Percentiles rank a stretch among this genome's conserved stretches.
phyloP scores from a whole-genome alignment of 2,888 invertebrate species.

The Orthonychiurus folsomi region DNA sequence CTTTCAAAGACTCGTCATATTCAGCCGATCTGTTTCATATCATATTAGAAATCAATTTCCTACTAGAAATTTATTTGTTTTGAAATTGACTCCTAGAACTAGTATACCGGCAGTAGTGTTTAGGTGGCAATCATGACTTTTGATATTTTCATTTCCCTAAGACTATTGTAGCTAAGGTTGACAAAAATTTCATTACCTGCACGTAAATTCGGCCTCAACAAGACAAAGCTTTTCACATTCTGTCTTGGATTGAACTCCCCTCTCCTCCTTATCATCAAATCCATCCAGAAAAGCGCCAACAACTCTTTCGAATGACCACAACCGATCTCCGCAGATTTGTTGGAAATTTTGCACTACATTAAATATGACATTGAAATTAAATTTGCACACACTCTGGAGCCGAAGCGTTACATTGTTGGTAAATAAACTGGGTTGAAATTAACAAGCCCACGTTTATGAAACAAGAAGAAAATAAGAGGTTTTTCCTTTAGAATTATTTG shows the following conservation, averaged over 20 bases:
- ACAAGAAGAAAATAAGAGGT: neutral
- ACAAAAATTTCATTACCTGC: slow-evolving; percentile 43
- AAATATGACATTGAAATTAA: neutral
- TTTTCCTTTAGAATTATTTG: neutral
- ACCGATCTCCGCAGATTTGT: slow-evolving; percentile 45
- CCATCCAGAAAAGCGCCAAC: slow-evolving; percentile 46
- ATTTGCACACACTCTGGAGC: no score
- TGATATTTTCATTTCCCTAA: neutral
- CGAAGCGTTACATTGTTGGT: no score
- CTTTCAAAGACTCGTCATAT: slow-evolving; percentile 46
- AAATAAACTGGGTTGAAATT: neutral
- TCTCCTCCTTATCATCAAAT: slow-evolving; percentile 45
- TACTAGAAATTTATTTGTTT: no score
- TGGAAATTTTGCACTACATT: slow-evolving; percentile 44
- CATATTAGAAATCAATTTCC: neutral
- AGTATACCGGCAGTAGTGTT: no score
- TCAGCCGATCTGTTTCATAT: slow-evolving; percentile 46
- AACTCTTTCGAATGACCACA: slow-evolving; percentile 50
- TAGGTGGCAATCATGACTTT: no score
- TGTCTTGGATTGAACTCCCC: slow-evolving; percentile 44
- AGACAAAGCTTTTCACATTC: slow-evolving; percentile 49
- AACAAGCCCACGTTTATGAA: neutral
- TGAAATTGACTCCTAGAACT: no score
- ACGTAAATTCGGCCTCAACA: slow-evolving; percentile 48
- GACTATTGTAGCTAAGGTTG: neutral